Evolutionary conservation across 2,888 invertebrate genomes (phyloP), one percentile per base, ranked within the genome.

Genomic region (Ditula angustiorana): DNA sequence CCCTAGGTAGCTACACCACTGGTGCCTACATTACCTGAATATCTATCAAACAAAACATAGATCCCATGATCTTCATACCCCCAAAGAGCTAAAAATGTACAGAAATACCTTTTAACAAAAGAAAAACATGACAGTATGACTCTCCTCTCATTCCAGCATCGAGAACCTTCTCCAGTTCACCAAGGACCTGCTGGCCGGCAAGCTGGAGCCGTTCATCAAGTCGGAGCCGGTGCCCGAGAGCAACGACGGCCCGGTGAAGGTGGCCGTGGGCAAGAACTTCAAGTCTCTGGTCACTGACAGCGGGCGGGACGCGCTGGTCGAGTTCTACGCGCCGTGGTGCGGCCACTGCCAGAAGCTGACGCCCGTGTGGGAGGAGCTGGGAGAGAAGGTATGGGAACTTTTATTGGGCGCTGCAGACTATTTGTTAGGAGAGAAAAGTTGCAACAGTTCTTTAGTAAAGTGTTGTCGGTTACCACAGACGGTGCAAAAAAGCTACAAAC

Each of bases 251-350:
- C 95, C 96, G 8, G 97, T 98, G 0, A 97, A 95, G 79, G 95
- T 98, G 37, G 98, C 98, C 2, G 99, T 99, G 7, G 99, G 96
- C 69, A 98, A 98, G 93, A 99, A 99, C 94, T 99, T 99, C 91
- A 97, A 99, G 82, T 97, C 99, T 61, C 93, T 99, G 62, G 98
- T 99, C 0, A 95, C 95, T 1, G 96, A 99, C 83, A 96, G 97
- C 75, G 96, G 94, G 30, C 96, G 98, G 82, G 99, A 99, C 85
- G 97, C 98, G 2, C 94, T 99, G 46, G 95, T 99, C 73, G 99
- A 99, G 92, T 99, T 99, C 93, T 99, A 99, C 88, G 99, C 99
- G 33, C 99, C 99, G 0, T 99, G 99, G 99, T 99, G 98, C 86
- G 99, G 99, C 73, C 99, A 99, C 83, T 99, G 99, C 94, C 99